Percentiles rank a stretch among this genome's conserved stretches.
Evolutionary conservation across 1,140 invertebrate species (phyloP).

Genomic region (Nixonia krombeini): DNA sequence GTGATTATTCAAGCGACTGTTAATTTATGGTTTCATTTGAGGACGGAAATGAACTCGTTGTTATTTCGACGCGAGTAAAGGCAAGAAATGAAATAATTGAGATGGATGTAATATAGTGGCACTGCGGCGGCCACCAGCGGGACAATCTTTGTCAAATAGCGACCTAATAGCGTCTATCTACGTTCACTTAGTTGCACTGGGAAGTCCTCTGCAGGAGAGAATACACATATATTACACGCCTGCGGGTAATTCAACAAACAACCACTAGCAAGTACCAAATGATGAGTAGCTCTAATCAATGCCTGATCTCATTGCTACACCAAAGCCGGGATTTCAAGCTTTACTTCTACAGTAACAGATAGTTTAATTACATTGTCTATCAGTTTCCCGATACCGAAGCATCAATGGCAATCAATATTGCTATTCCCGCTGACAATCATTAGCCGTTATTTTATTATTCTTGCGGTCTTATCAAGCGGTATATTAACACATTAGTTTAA

Average conservation of each 20-base stretch:
- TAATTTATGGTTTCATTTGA: no score
- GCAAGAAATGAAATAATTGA: no score
- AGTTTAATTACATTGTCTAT: slow-evolving; percentile 59
- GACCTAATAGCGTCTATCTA: background rate
- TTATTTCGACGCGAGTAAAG: no score
- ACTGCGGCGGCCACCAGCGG: no score
- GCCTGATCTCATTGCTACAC: slow-evolving; percentile 33
- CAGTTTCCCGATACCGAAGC: slow-evolving; percentile 35
- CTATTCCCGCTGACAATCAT: no score
- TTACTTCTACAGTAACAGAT: slow-evolving; percentile 46
- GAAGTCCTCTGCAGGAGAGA: background rate
- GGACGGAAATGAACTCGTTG: no score
- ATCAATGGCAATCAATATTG: slow-evolving; percentile 2
- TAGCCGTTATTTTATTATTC: no score
- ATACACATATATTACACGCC: background rate
- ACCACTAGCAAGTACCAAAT: slow-evolving; percentile 43
- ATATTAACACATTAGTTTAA: no score
- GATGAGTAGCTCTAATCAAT: slow-evolving; percentile 61
- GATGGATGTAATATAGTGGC: no score
- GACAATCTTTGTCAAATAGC: no score
- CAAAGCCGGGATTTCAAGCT: slow-evolving; percentile 5
- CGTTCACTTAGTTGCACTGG: background rate
- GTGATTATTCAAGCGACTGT: no score
- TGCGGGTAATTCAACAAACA: slow-evolving; percentile 44
- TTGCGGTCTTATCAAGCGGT: no score